Evolutionary conservation across 2,797 vertebrate species (phyloP), one percentile per base, ranked within the genome.

Genomic region (Rhabdomys pumilio): DNA sequence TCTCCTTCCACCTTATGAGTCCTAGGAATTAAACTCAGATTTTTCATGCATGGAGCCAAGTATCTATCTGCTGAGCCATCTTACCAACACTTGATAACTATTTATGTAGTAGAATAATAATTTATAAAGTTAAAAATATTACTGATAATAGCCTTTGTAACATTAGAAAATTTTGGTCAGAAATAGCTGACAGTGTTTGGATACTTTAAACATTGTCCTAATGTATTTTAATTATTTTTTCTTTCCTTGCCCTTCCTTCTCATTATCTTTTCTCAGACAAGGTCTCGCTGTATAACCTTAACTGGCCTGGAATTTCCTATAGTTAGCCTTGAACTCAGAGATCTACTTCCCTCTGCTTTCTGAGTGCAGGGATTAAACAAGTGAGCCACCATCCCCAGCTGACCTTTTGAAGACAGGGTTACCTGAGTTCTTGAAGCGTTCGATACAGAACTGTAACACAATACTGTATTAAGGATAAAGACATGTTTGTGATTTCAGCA

Each of bases 381-480:
- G 41, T 26, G 41, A 47, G 41, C 41, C 5, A 6, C 41, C 73
- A 76, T 41, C 29, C 41, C 24, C 44, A 76, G 41, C 73, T 15
- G 73, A 15, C 24, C 41, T 44, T 76, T 29, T 8, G 44, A 53
- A 44, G 22, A 91, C n/a, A 76, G 67, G 89, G 38, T 83, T 44
- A 55, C 76, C 38, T 79, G 84, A 92, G 59, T 81, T 90, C 93
- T 90, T 61, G 53, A 53, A 88, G 57, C n/a, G 19, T 96, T 90
- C 73, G 59, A 15, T 86, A 41, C 0, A 41, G 61, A 92, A 29
- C 73, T 72, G 11, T 90, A n/a, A 85, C 10, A 3, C 59, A 22
- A 41, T 12, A 12, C 44, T 55, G 15, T 65, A 3, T 65, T 72
- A 41, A 79, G n/a, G 34, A 75, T 24, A 57, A 14, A 88, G 53